Evolutionary conservation across 2,888 invertebrate species (phyloP).

Genomic region (Argyresthia goedartella): DNA sequence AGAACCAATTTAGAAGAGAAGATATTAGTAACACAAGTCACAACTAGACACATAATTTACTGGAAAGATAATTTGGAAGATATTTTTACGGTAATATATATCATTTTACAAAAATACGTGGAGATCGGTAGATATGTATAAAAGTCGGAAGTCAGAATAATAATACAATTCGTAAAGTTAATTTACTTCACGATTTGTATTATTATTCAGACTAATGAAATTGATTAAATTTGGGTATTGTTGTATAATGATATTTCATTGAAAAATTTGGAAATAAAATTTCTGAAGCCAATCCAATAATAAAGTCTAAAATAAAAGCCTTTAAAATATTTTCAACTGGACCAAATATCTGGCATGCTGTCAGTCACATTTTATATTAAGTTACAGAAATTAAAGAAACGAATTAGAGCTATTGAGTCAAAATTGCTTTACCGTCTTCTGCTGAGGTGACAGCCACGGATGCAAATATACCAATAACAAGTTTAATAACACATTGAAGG

Average conservation of each 20-base stretch:
- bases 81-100: neutral
- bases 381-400: conserved; percentile 33
- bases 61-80: conserved; percentile 9
- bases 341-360: conserved; percentile 57
- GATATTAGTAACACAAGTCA: conserved; percentile 57
- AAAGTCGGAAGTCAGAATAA: too few relatives aligned
- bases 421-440: conserved; percentile 64
- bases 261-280: conserved; percentile 49
- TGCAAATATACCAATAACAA: conserved; percentile 54
- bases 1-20: conserved; percentile 40
- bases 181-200: too few relatives aligned
- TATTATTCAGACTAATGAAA: too few relatives aligned
- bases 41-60: conserved; percentile 50
- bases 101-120: neutral
- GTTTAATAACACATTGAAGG: neutral
- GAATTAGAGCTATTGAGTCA: conserved; percentile 26
- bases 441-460: conserved; percentile 57
- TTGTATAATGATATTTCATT: conserved; percentile 4
- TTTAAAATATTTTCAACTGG: conserved; percentile 33
- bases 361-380: conserved; percentile 56
- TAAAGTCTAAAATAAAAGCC: conserved; percentile 47
- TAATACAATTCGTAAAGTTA: too few relatives aligned
- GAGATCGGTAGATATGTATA: neutral
- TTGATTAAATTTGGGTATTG: neutral
- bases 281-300: conserved; percentile 50